Base-by-base conservation (phyloP, 2,797 vertebrate species). In the Chelmon rostratus region DNA sequence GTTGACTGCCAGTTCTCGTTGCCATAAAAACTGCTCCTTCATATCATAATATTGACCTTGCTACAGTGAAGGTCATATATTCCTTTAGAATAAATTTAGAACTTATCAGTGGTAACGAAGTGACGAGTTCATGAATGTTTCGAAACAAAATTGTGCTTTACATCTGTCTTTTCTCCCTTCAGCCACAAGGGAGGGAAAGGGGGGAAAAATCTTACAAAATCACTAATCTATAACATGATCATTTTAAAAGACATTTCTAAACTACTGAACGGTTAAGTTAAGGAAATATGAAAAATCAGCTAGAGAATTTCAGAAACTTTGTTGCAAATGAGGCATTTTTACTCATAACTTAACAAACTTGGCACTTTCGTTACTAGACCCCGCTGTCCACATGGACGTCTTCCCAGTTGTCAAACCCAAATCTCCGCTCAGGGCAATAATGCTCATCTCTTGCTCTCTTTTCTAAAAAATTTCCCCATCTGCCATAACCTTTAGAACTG, bases 401-500 rank as follows among this genome's bases (percentile, higher is more conserved):
- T 69, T 88, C 71, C 4, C 66, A 78, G 23, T 28, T 77, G 59
- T 73, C 76, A 66, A 84, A 78, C 12, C 40, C 50, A 71, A 87
- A 83, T 87, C 82, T 74, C 79, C 68, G 70, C 85, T 69, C 42
- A 38, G 1, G 68, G 31, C 71, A 84, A 73, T 62, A 83, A 82
- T 15, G 73, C 75, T 84, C 82, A 80, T 91, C 75, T 67, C n/a
- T n/a, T n/a, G n/a, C n/a, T n/a, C 69, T 50, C 82, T 59, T 80
- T 76, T 66, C 46, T 68, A 31, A 85, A 89, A 88, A 89, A 68
- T 46, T 81, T 85, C 64, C 77, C 87, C 82, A 82, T 88, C 86
- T 88, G 83, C 78, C 37, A 3, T 86, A 86, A 89, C 91, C 83
- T 91, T 89, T 86, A 73, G 25, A 88, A 78, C 73, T 77, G 59